Evolutionary conservation across 2,888 invertebrate species (phyloP).

Genomic region (Tillus elongatus): DNA sequence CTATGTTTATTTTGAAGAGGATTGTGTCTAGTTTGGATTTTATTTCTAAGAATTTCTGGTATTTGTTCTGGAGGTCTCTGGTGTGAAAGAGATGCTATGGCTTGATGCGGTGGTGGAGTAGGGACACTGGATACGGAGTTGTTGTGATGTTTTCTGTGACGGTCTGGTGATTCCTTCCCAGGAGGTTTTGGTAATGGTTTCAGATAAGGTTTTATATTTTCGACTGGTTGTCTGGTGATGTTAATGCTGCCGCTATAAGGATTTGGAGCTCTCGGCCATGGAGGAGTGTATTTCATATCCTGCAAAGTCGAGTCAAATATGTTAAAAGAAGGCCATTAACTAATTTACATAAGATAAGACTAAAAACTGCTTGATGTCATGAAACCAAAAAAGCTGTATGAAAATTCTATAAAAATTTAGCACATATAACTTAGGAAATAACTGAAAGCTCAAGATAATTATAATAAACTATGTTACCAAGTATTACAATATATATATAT

Average conservation of each 20-base stretch:
- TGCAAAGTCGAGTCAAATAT: slow-evolving; percentile 19
- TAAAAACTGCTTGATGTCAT: too few species aligned
- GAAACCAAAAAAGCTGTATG: too few species aligned
- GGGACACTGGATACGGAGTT: slow-evolving; percentile 24
- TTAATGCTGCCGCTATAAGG: slow-evolving; percentile 26
- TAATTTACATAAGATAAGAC: too few species aligned
- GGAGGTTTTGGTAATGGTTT: slow-evolving; percentile 52
- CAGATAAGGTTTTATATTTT: slow-evolving; percentile 44
- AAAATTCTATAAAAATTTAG: too few species aligned
- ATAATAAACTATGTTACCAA: too few species aligned
- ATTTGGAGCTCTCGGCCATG: slow-evolving; percentile 54
- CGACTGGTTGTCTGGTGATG: slow-evolving; percentile 20
- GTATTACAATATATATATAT: too few species aligned
- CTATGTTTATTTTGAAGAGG: slow-evolving; percentile 30
- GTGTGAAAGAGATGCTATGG: slow-evolving; percentile 26
- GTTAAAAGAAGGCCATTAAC: too few species aligned
- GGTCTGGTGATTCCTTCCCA: slow-evolving; percentile 40
- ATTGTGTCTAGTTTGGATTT: slow-evolving; percentile 35
- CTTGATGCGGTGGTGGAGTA: slow-evolving; percentile 30
- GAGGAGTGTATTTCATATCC: slow-evolving; percentile 47
- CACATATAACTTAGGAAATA: too few species aligned
- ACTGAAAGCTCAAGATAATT: too few species aligned
- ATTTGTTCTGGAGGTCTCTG: slow-evolving; percentile 30
- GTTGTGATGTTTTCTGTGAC: slow-evolving; percentile 32
- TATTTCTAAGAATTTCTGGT: slow-evolving; percentile 33